Base-by-base conservation (phyloP, 2,888 invertebrate species). In the Caenorhabditis zanzibari region DNA sequence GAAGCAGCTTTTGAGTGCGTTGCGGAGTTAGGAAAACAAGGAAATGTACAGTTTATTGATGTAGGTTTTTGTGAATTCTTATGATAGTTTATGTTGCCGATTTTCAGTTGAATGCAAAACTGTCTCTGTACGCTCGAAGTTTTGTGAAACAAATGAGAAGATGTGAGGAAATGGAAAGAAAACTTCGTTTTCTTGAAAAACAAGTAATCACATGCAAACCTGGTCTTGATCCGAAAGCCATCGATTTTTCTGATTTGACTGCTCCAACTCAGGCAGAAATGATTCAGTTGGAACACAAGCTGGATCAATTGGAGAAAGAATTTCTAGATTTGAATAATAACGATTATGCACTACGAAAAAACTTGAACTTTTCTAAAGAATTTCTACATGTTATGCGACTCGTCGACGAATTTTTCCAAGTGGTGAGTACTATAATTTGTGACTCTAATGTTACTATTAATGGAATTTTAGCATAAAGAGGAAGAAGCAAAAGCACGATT, bases 251-350 rank as follows among this genome's bases (percentile, higher is more conserved):
- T 0, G 71, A 85, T 68, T 41, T 88, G 12, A 97, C 97, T 93
- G 97, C 98, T n/a, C 98, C 98, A 0, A 97, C 97, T 91, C 97
- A 97, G 0, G 94, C 97, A 86, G 98, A 98, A 94, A 98, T 98
- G 93, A 94, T 98, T 82, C 98, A 98, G 35, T 49, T 79, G 49
- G 79, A 82, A 22, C 74, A 56, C 19, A 38, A 54, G 41, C 68
- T 88, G 19, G 85, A 84, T 59, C 85, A 86, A 16, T 52, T 88
- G 47, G 90, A 88, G 56, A 71, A 49, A 35, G 84, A 84, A 16
- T 85, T 92, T 44, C 72, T 88, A 1, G 86, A 91, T 61, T 81
- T 92, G 69, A 88, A 89, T 49, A 61, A 71, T 28, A 91, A 89
- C 61, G 91, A 91, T 54, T 71, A 71, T 19, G 76, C 75, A 28